Percentiles rank a stretch among this genome's conserved stretches.
Conservation (phyloP, 2,113 vertebrate genomes). For the Mohoua ochrocephala region DNA sequence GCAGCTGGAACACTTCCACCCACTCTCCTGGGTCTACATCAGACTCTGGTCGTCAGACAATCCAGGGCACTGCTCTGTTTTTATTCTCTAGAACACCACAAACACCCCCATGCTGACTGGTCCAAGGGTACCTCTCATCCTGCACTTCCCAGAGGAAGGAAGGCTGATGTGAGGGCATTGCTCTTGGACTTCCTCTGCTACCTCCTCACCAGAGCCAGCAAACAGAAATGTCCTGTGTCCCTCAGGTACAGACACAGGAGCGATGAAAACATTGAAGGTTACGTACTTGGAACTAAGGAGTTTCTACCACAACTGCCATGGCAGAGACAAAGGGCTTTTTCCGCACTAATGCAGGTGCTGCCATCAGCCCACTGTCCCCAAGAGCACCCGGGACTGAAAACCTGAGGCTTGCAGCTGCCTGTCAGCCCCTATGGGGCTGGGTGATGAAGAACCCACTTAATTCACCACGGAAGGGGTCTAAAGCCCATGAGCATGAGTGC, state of each 20-base stretch:
- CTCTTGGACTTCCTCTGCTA: not conserved
- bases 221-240: not conserved
- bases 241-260: not conserved
- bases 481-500: accelerated
- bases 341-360: not conserved
- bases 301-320: accelerated
- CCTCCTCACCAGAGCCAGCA: not conserved
- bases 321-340: not conserved
- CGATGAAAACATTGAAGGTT: accelerated
- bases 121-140: not conserved
- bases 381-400: not conserved
- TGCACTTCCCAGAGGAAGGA: not conserved
- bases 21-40: not conserved
- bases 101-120: not conserved
- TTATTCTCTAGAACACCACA: not conserved
- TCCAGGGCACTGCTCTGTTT: not conserved
- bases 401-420: not conserved
- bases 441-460: no score
- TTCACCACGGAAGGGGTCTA: accelerated
- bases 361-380: not conserved
- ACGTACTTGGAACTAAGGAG: not conserved
- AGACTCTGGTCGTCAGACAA: not conserved
- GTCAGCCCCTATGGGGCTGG: accelerated
- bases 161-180: not conserved
- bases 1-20: not conserved